Evolutionary conservation across 2,888 invertebrate genomes (phyloP).

Genomic region (Pyrrhia umbra): DNA sequence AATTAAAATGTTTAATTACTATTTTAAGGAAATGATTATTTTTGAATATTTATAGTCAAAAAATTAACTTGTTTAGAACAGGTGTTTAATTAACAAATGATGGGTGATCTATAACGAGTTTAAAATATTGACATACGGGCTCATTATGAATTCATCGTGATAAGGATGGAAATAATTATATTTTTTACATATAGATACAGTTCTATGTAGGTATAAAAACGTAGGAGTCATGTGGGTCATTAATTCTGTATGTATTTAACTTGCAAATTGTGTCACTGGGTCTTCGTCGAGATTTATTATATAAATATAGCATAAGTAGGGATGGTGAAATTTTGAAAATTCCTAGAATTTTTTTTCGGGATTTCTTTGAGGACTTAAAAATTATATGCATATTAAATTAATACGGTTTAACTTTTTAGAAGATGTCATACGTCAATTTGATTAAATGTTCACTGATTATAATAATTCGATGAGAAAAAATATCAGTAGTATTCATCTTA

Average conservation of each 20-base stretch:
- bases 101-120: constrained; percentile 17
- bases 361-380: neutral
- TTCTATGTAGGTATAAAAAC: neutral
- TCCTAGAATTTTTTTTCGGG: neutral
- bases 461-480: neutral
- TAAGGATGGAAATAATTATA: constrained; percentile 23
- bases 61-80: constrained; percentile 21
- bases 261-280: constrained; percentile 46
- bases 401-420: constrained; percentile 8
- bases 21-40: constrained; percentile 31
- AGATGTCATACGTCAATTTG: neutral
- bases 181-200: constrained; percentile 10
- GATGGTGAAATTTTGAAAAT: neutral
- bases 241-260: constrained; percentile 30
- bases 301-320: constrained; percentile 1
- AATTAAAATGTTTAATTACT: constrained; percentile 3
- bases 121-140: constrained; percentile 44
- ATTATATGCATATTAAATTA: neutral
- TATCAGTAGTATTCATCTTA: constrained; percentile 34
- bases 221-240: constrained; percentile 50
- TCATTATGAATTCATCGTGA: constrained; percentile 42
- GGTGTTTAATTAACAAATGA: constrained; percentile 18
- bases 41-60: constrained; percentile 10
- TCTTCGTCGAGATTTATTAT: constrained; percentile 28
- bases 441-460: neutral